phyloP scores from a whole-genome alignment of 2,888 invertebrate genomes.

The Cosmia trapezina region DNA sequence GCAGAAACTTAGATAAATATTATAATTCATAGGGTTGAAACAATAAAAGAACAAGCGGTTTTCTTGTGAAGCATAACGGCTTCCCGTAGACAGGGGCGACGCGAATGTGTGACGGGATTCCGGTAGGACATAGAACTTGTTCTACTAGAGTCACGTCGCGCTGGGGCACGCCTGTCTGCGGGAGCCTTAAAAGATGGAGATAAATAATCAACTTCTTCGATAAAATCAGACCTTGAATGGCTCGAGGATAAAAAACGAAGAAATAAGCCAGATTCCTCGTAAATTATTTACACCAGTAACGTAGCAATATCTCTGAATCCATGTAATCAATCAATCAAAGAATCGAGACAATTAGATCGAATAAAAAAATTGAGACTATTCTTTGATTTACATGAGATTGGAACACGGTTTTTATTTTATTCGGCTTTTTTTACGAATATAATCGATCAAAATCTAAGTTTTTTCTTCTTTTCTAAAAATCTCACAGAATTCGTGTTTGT shows the following conservation, averaged over 20 bases:
- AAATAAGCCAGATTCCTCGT: slow-evolving; percentile 20
- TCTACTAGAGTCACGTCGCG: too few species aligned
- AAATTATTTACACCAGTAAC: slow-evolving; percentile 24
- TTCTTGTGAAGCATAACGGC: too few species aligned
- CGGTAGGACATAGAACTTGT: too few species aligned
- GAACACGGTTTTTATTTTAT: background rate
- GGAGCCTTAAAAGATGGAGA: background rate
- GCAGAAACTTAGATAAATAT: background rate
- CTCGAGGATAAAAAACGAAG: slow-evolving; percentile 3
- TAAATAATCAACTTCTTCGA: background rate
- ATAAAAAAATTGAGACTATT: background rate
- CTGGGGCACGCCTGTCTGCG: too few species aligned
- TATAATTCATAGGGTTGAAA: too few species aligned
- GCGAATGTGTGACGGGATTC: too few species aligned
- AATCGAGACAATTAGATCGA: background rate
- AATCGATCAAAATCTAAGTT: background rate
- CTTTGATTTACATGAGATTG: slow-evolving; percentile 13
- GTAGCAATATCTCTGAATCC: slow-evolving; percentile 23
- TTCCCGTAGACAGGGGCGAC: too few species aligned
- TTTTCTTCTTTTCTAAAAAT: too few species aligned
- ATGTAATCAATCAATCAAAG: slow-evolving; percentile 37
- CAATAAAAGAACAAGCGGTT: too few species aligned
- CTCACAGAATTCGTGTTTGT: too few species aligned
- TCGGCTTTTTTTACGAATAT: background rate
- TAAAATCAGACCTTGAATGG: background rate